Conservation (phyloP, 1,140 invertebrate species). For the Polypedilum vanderplanki region DNA sequence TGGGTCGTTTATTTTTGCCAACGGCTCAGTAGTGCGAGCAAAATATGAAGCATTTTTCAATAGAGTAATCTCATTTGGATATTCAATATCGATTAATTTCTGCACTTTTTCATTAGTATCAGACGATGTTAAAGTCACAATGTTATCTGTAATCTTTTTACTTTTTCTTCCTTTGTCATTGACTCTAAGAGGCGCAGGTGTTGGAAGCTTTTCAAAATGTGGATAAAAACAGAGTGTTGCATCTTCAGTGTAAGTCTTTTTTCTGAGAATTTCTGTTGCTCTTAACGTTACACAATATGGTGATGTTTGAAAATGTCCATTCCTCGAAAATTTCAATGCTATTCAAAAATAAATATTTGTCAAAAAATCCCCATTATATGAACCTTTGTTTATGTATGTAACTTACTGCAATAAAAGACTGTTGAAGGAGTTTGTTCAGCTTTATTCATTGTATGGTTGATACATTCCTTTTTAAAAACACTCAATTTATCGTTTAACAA, state of each 20-base stretch:
- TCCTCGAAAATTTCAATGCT: background rate
- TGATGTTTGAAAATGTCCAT: background rate
- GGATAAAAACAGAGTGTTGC: background rate
- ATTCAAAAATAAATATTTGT: too few species aligned
- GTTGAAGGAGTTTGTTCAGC: background rate
- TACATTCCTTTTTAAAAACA: background rate
- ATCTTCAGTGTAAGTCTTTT: background rate
- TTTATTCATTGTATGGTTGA: background rate
- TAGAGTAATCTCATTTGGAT: slow-evolving; percentile 40
- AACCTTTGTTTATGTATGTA: too few species aligned
- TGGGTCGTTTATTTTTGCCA: slow-evolving; percentile 34
- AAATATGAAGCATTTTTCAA: slow-evolving; percentile 42
- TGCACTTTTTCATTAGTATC: background rate
- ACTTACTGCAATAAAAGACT: background rate
- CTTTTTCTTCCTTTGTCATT: background rate
- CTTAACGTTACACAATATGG: background rate
- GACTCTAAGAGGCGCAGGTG: background rate
- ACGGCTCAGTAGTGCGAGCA: slow-evolving; percentile 44
- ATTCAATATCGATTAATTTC: slow-evolving; percentile 33
- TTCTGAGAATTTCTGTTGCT: background rate
- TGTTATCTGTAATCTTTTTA: background rate
- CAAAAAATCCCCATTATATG: too few species aligned
- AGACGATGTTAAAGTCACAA: background rate
- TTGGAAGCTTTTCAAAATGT: background rate
- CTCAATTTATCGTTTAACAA: background rate